Base-by-base conservation (phyloP, 2,113 vertebrate species). In the Solea senegalensis region DNA sequence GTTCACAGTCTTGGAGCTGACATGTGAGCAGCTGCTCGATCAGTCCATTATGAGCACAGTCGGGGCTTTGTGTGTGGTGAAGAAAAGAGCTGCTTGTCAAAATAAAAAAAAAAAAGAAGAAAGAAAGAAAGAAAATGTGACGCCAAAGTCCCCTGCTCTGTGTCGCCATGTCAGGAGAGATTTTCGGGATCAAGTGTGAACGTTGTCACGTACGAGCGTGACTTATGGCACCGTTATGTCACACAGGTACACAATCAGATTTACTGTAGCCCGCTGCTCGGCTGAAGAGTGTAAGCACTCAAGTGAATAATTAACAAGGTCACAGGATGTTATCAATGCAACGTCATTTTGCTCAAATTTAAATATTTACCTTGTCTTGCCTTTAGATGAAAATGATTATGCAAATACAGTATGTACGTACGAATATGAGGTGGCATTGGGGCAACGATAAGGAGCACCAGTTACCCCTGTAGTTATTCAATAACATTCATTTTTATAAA, bases 61-160 rank as follows among this genome's bases (percentile, higher is more conserved):
- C 3, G 54, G 69, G 76, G 78, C 91, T 91, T 91, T 89, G 89
- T 91, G 83, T 51, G 44, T 39, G 8, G 65, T n/a, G 45, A 82
- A 83, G 80, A 88, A 89, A 86, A 84, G 85, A 78, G 62, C 72
- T 84, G 27, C 76, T 88, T 90, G 81, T 88, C 83, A 84, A 75
- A 21, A n/a, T n/a, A n/a, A 21, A 21, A 21, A 21, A 21, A 21
- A 21, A 21, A 21, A 21, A 1, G 1, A 21, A 21, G 21, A 21
- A 21, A 21, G 21, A 21, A 21, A 21, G 21, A 21, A 21, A 21
- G 21, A 21, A 82, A 69, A 16, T 44, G 77, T 86, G 85, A 89
- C 66, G 53, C 64, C 65, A 76, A 85, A 75, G 57, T 66, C 62
- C 69, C 76, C 65, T 53, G 10, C 56, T 74, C 69, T 45, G 83